Conservation (phyloP, 2,113 vertebrate species). For the Campylomormyrus numenius region DNA sequence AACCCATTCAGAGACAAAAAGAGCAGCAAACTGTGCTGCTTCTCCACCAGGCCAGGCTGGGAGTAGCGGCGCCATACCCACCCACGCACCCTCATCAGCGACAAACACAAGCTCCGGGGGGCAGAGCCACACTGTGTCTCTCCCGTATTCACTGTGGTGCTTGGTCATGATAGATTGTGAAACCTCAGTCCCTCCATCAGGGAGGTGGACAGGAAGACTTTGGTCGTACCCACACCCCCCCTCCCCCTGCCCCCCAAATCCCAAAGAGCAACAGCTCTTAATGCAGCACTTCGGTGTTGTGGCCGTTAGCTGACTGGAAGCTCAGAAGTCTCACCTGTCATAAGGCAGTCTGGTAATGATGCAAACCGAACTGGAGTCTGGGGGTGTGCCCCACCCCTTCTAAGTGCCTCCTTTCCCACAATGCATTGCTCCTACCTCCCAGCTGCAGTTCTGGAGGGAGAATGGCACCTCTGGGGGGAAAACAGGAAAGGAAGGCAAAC, state of each 20-base stretch:
- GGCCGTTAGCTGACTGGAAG: not conserved
- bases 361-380: not conserved
- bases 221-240: not conserved
- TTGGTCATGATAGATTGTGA: not conserved
- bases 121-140: not conserved
- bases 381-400: conserved; percentile 7
- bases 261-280: not conserved
- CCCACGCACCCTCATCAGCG: not conserved
- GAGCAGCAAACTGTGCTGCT: not conserved
- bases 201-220: not conserved
- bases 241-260: not conserved
- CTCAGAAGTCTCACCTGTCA: not conserved
- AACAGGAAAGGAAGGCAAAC: conserved; percentile 9
- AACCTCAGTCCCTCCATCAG: not conserved
- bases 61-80: not conserved
- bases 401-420: conserved; percentile 32
- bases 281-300: not conserved
- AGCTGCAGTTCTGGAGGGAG: conserved; percentile 18
- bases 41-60: not conserved
- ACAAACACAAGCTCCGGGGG: not conserved
- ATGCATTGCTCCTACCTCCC: conserved; percentile 30
- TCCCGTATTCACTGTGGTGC: conserved; percentile 7
- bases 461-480: conserved; percentile 6
- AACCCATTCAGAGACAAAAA: not conserved
- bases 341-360: not conserved